Evolutionary conservation across 1,140 invertebrate genomes (phyloP).

Genomic region (Helicoverpa armigera): DNA sequence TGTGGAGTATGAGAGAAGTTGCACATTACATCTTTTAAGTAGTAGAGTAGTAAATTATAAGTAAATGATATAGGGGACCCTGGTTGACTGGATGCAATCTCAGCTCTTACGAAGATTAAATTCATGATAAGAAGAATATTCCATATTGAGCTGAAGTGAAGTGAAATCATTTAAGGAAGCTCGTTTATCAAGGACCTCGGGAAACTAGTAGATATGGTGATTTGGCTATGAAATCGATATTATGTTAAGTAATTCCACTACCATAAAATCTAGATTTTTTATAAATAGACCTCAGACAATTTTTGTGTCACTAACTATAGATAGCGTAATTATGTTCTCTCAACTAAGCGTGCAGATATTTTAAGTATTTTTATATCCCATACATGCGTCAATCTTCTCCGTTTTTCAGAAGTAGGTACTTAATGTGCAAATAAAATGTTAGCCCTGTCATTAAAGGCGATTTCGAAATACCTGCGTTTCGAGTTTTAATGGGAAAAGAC

Average conservation of each 20-base stretch:
- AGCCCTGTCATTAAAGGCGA: not conserved
- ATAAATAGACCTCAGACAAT: no score
- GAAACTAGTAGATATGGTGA: no score
- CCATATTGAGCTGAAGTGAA: constrained; percentile 45
- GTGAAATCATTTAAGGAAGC: not conserved
- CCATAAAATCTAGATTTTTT: no score
- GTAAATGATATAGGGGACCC: constrained; percentile 55
- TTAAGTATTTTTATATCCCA: not conserved
- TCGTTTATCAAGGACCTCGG: no score
- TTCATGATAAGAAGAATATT: constrained; percentile 56
- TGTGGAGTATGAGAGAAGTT: not conserved
- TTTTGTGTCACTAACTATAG: no score
- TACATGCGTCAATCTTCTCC: not conserved
- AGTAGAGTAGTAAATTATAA: constrained; percentile 58
- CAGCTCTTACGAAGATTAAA: constrained; percentile 51
- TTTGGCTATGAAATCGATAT: no score
- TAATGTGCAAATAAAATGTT: not conserved
- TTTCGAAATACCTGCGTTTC: constrained; percentile 26
- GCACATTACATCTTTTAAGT: constrained; percentile 47
- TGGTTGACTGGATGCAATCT: constrained; percentile 48
- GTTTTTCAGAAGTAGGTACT: not conserved
- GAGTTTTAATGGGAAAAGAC: not conserved
- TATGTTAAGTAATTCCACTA: no score
- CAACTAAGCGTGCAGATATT: not conserved
- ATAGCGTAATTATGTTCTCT: no score